phyloP scores from a whole-genome alignment of 2,888 invertebrate species.

The Melipona beecheii region DNA sequence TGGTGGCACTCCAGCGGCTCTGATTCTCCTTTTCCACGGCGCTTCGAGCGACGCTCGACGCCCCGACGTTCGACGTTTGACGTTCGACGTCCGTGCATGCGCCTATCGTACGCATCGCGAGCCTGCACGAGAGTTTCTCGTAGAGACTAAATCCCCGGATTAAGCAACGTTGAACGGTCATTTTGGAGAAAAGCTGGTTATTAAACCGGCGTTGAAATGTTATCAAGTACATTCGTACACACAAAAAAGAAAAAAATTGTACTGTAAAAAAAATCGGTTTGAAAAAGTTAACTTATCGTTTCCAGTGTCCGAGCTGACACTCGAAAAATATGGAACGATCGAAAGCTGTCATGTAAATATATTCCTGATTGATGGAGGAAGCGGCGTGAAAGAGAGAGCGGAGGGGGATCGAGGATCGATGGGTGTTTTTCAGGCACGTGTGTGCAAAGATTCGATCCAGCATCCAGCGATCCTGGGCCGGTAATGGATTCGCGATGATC shows the following conservation, averaged over 20 bases:
- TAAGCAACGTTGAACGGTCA: no score
- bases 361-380: neutral
- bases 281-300: neutral
- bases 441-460: constrained; percentile 55
- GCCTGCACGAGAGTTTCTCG: neutral
- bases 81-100: constrained; percentile 12
- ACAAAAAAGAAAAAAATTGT: no score
- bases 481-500: neutral
- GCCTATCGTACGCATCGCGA: neutral
- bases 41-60: constrained; percentile 20
- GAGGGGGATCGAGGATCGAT: neutral
- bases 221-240: no score
- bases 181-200: no score
- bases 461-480: neutral
- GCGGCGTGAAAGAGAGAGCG: no score
- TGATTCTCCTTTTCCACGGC: constrained; percentile 45
- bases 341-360: neutral
- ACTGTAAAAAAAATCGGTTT: no score
- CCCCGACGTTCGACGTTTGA: neutral
- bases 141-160: neutral
- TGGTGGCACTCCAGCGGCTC: constrained; percentile 56
- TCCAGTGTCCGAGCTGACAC: no score
- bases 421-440: constrained; percentile 9
- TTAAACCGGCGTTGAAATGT: no score
- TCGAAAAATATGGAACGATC: neutral